Evolutionary conservation across 2,797 vertebrate genomes (phyloP).

Genomic region (Leucoraja ocellata): DNA sequence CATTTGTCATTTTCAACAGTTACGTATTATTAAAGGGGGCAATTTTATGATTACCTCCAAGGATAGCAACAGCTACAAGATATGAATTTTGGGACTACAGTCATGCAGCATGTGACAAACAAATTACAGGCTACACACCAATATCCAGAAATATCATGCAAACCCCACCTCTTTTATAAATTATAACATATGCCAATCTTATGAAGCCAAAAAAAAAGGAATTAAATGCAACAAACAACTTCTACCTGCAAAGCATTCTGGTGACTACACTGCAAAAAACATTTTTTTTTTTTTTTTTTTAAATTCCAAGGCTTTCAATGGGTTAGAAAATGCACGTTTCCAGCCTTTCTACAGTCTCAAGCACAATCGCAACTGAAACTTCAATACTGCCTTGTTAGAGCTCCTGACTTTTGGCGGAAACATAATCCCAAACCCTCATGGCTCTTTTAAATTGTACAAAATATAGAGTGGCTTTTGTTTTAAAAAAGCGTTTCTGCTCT

Average conservation of each 20-base stretch:
- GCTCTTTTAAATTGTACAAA: background rate
- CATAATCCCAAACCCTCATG: background rate
- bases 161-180: background rate
- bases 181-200: background rate
- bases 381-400: background rate
- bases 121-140: background rate
- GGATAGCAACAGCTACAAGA: background rate
- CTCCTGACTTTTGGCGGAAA: background rate
- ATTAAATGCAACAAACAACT: background rate
- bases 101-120: background rate
- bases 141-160: background rate
- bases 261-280: background rate
- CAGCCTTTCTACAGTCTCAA: background rate
- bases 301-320: too few relatives aligned
- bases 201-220: background rate
- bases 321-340: background rate
- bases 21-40: background rate
- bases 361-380: background rate
- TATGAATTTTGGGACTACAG: background rate
- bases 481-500: background rate
- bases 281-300: too few relatives aligned
- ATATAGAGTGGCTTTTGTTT: background rate
- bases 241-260: background rate
- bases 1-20: background rate
- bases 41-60: background rate